Evolutionary conservation across 2,888 invertebrate species (phyloP).

Genomic region (Meteorus colon): DNA sequence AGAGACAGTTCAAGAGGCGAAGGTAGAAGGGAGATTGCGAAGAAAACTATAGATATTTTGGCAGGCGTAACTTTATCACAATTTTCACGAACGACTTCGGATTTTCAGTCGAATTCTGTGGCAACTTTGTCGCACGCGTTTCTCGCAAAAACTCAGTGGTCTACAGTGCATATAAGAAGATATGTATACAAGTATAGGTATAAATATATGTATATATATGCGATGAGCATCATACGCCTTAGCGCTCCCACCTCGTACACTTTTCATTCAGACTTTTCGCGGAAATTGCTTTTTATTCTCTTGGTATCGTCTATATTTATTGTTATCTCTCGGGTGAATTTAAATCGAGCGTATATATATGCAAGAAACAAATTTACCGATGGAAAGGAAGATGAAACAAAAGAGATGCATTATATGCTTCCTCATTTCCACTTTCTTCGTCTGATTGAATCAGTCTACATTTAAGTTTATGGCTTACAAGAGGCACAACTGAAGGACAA

Average conservation of each 20-base stretch:
- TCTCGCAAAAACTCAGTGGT: not conserved
- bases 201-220: slow-evolving; percentile 11
- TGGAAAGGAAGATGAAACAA: not conserved
- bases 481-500: not conserved
- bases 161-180: not conserved
- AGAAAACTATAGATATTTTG: slow-evolving; percentile 33
- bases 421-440: too few relatives aligned
- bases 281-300: slow-evolving; percentile 17
- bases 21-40: not conserved
- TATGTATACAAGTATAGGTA: not conserved
- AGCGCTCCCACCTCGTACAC: not conserved
- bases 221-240: not conserved
- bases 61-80: slow-evolving; percentile 34
- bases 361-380: not conserved
- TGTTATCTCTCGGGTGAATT: slow-evolving; percentile 6
- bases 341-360: not conserved
- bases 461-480: too few relatives aligned
- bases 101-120: slow-evolving; percentile 1
- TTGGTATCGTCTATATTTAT: not conserved
- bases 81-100: slow-evolving; percentile 36
- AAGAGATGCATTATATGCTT: not conserved
- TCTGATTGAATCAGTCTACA: too few relatives aligned
- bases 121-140: not conserved
- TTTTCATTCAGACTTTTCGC: slow-evolving; percentile 1
- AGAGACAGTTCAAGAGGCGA: not conserved